These are phyloP conservation scores for Sebastes hubbsi DNA, from an alignment of 2,797 vertebrate genomes.

Conservation along the genomic window DNA sequence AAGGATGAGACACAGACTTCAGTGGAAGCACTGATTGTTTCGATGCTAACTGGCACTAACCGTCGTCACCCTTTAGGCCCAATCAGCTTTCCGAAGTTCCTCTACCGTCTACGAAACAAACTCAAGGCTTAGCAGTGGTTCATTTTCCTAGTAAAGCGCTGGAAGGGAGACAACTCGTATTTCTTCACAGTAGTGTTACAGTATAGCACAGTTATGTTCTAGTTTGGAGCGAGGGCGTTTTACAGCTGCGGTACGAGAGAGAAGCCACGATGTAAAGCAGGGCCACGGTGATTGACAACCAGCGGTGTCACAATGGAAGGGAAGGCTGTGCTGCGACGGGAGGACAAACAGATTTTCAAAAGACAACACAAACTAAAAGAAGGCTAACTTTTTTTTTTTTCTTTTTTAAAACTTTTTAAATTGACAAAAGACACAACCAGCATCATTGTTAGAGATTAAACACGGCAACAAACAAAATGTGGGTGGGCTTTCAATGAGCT, in stretches of 20 bases:
- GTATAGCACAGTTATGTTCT: constrained; percentile 58
- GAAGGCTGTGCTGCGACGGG: constrained; percentile 24
- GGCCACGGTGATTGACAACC: constrained; percentile 25
- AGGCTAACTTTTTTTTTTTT: constrained; percentile 29
- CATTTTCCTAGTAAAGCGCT: constrained; percentile 37
- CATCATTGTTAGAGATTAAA: constrained; percentile 42
- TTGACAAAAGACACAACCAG: constrained; percentile 49
- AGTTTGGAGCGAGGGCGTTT: constrained; percentile 49
- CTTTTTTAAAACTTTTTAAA: constrained; percentile 23
- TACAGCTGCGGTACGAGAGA: constrained; percentile 31
- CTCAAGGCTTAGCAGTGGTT: constrained; percentile 57
- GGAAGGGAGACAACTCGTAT: constrained; percentile 25
- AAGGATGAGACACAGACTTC: constrained; percentile 34
- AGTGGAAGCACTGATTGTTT: constrained; percentile 56
- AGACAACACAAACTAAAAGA: constrained; percentile 57
- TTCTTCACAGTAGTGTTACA: constrained; percentile 74
- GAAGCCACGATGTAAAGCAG: constrained; percentile 44
- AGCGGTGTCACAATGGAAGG: constrained; percentile 23
- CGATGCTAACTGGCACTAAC: constrained; percentile 37
- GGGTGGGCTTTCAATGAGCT: constrained; percentile 45
- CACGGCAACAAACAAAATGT: constrained; percentile 44
- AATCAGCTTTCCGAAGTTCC: constrained; percentile 14
- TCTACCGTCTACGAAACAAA: constrained; percentile 11
- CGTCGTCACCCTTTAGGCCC: neutral
- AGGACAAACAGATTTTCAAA: constrained; percentile 44